Base-by-base conservation (phyloP, 1,140 invertebrate species). In the Bombus turneri region DNA sequence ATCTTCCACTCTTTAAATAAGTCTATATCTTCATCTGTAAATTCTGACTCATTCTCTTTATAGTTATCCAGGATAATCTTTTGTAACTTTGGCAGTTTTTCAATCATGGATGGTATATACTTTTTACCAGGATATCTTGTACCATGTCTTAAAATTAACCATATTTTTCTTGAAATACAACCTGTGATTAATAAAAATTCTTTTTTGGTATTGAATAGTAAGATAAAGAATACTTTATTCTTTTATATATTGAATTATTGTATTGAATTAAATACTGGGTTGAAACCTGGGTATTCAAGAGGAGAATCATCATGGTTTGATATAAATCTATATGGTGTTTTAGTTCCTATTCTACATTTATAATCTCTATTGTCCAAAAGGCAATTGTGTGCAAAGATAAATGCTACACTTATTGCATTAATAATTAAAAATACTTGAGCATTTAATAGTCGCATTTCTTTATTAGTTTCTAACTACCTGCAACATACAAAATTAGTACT, bases 131-230 rank as follows among this genome's bases (percentile, higher is more conserved):
- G 97, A 93, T 96, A 96, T 81, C 97, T 95, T 37, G 97, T 97
- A 18, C 97, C 97, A 94, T 97, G 97, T 43, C 97, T 95, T 37
- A 97, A 91, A 8, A 97, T 88, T 73, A 96, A 95, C 97, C 97
- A 97, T 66, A 97, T 95, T 89, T 97, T 96, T 76, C 94, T 94
- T 31, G 96, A 93, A 39, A 90, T 89, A 93, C 97, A 97, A 86
- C 95, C 97, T 97, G 71, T 81, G 81, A 87, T 68, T 43, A 62
- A 81, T 69, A 72, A 57, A 68, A 39, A 31, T 9, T 62, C 39
- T 34, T 59, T 31, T 62, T 73, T 72, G 12, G 31, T 53, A 37
- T n/a, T 37, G 31, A 53, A 43, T 79, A 18, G 22, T 64, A 64
- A 78, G 10, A 6, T 41, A 25, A 62, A 22, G 13, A n/a, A 25